Percentiles rank a stretch among this genome's conserved stretches.
Evolutionary conservation across 2,888 invertebrate species (phyloP).

Genomic region (Xanthia togata): DNA sequence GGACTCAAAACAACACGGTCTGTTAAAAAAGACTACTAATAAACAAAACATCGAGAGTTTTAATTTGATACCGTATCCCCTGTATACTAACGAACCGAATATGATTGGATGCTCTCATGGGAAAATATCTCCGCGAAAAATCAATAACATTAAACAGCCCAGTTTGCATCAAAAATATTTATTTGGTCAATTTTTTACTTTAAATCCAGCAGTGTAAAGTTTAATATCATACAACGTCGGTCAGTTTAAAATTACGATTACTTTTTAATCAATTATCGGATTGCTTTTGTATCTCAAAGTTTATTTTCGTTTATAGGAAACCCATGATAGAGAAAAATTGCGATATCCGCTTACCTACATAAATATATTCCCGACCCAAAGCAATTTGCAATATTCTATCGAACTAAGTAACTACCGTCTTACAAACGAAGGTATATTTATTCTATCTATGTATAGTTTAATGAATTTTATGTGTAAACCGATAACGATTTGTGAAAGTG

Average conservation of each 20-base stretch:
- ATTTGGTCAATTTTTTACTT: neutral
- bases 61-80: neutral
- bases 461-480: slow-evolving; percentile 15
- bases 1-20: neutral
- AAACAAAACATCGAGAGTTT: neutral
- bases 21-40: slow-evolving; percentile 9
- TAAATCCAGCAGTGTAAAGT: neutral
- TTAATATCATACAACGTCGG: neutral
- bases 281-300: slow-evolving; percentile 1
- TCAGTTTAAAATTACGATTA: slow-evolving; percentile 1
- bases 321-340: neutral
- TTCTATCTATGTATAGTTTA: neutral
- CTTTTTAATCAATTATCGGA: slow-evolving; percentile 16
- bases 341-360: slow-evolving; percentile 16
- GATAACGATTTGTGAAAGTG: slow-evolving; percentile 17
- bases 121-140: slow-evolving; percentile 2
- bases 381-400: slow-evolving; percentile 35
- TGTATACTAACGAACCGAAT: slow-evolving; percentile 16
- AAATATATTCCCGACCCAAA: slow-evolving; percentile 21
- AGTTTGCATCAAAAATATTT: neutral
- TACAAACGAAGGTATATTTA: slow-evolving; percentile 1
- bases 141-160: neutral
- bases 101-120: slow-evolving; percentile 18
- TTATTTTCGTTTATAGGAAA: slow-evolving; percentile 2
- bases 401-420: neutral